These are phyloP conservation scores for Caretta caretta DNA, from an alignment of 2,113 vertebrate species.

Conservation along the genomic window DNA sequence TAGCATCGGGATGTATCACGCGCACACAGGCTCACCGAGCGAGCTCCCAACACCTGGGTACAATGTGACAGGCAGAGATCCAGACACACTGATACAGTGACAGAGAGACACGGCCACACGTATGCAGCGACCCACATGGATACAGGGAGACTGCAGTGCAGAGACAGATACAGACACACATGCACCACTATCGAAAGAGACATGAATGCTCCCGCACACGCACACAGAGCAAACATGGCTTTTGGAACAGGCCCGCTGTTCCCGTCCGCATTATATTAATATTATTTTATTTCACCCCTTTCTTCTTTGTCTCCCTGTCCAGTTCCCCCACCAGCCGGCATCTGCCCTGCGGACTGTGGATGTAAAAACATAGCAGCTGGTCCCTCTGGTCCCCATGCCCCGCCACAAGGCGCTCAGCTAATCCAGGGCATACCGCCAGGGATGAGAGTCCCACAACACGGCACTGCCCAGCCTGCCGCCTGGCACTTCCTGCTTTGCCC, in stretches of 20 bases:
- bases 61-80: not conserved
- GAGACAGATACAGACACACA: not conserved
- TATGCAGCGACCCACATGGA: not conserved
- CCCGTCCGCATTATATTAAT: fast-evolving
- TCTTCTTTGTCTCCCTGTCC: not conserved
- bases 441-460: not conserved
- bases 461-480: fast-evolving
- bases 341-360: not conserved
- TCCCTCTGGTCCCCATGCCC: not conserved
- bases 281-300: not conserved
- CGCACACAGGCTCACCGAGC: fast-evolving
- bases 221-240: fast-evolving
- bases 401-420: not conserved
- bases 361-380: not conserved
- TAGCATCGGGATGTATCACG: not conserved
- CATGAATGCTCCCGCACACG: fast-evolving
- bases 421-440: not conserved
- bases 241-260: fast-evolving
- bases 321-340: not conserved
- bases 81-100: not conserved
- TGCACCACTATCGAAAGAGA: not conserved
- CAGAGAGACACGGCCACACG: not conserved
- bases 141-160: fast-evolving
- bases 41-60: fast-evolving
- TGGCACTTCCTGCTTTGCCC: not conserved